Evolutionary conservation across 2,888 invertebrate species (phyloP).

Genomic region (Cerastis leucographa): DNA sequence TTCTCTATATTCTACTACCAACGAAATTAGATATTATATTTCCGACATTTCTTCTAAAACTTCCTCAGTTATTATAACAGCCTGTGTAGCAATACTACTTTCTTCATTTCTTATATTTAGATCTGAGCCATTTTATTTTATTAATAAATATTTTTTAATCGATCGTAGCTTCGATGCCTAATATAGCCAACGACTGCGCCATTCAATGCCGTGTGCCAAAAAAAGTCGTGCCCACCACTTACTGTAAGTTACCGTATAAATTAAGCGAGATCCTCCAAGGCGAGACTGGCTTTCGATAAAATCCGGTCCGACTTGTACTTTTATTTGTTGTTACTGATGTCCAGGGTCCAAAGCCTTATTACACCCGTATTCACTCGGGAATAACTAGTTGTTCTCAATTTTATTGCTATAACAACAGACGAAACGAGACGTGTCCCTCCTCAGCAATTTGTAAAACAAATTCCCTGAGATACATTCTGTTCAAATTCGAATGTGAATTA

Average conservation of each 20-base stretch:
- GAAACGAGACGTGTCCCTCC: slow-evolving; percentile 13
- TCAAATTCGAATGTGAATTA: slow-evolving; percentile 19
- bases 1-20: neutral
- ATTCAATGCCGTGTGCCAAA: slow-evolving; percentile 82
- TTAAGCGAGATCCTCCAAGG: slow-evolving; percentile 79
- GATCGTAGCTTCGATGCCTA: slow-evolving; percentile 72
- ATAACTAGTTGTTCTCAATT: slow-evolving; percentile 40
- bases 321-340: slow-evolving; percentile 73
- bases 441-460: slow-evolving; percentile 37
- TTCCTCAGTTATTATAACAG: neutral
- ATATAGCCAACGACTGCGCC: slow-evolving; percentile 73
- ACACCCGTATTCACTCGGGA: slow-evolving; percentile 51
- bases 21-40: neutral
- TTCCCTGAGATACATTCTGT: slow-evolving; percentile 28
- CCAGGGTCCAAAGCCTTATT: slow-evolving; percentile 69
- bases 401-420: slow-evolving; percentile 15
- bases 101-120: neutral
- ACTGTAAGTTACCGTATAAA: slow-evolving; percentile 73
- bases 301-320: slow-evolving; percentile 78
- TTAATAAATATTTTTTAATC: slow-evolving; percentile 68
- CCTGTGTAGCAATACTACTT: neutral
- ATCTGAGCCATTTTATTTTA: slow-evolving; percentile 30
- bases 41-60: neutral
- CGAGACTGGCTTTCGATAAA: slow-evolving; percentile 77
- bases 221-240: slow-evolving; percentile 75